phyloP scores from a whole-genome alignment of 2,113 vertebrate genomes.

The Oceanites oceanicus region DNA sequence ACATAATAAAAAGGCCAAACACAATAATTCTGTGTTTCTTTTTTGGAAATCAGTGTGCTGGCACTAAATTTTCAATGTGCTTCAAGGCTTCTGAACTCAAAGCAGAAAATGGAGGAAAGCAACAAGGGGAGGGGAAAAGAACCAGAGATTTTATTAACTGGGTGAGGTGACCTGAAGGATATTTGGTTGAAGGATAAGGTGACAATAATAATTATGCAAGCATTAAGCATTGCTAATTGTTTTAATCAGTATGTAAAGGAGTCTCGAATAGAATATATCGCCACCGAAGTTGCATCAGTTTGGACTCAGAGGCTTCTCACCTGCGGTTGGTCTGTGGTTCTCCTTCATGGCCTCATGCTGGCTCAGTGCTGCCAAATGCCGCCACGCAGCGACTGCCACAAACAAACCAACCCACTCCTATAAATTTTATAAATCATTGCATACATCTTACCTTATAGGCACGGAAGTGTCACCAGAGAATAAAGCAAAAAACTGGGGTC shows the following conservation, averaged over 20 bases:
- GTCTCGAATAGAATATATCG: accelerated
- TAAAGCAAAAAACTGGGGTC: background rate
- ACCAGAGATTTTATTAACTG: background rate
- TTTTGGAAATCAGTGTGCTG: background rate
- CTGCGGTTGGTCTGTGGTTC: accelerated
- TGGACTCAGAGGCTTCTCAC: background rate
- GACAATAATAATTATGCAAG: background rate
- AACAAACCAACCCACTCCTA: background rate
- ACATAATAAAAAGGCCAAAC: background rate
- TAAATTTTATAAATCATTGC: background rate
- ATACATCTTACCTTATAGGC: accelerated
- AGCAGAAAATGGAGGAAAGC: background rate
- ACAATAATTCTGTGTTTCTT: background rate
- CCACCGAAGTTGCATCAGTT: no score
- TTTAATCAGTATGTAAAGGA: background rate
- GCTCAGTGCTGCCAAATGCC: background rate
- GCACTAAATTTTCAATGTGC: background rate
- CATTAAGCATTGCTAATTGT: background rate
- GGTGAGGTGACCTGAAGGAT: background rate
- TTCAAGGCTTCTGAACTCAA: background rate
- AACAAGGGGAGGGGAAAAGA: background rate
- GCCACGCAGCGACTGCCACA: accelerated
- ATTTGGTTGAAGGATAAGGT: no score
- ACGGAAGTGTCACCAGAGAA: no score
- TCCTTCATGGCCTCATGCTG: accelerated